phyloP scores from a whole-genome alignment of 2,888 invertebrate genomes.

The Folsomia manolachei region DNA sequence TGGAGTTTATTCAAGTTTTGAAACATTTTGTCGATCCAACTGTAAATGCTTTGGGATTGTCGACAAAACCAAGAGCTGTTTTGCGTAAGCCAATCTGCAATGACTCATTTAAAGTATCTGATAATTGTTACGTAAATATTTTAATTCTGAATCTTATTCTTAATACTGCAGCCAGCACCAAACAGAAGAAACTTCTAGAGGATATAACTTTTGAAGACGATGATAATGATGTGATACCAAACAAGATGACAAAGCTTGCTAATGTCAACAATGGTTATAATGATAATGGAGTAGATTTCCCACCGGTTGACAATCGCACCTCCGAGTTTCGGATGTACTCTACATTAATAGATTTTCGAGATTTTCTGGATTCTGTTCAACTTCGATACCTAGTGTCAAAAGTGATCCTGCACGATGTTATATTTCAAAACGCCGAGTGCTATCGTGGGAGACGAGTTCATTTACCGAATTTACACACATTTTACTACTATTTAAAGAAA shows the following conservation, averaged over 20 bases:
- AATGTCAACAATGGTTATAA: not conserved
- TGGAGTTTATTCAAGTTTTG: slow-evolving; percentile 22
- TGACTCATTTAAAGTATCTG: no score
- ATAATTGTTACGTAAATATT: no score
- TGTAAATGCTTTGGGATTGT: not conserved
- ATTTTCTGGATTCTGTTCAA: slow-evolving; percentile 1
- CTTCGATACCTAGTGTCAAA: not conserved
- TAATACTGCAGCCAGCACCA: not conserved
- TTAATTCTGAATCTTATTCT: not conserved
- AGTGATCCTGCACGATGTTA: slow-evolving; percentile 11
- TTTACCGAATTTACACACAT: not conserved
- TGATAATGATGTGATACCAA: not conserved
- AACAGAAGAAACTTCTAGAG: not conserved
- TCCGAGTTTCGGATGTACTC: not conserved
- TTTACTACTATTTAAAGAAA: not conserved
- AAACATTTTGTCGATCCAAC: slow-evolving; percentile 15
- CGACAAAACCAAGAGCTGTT: slow-evolving; percentile 8
- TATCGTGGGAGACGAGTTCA: not conserved
- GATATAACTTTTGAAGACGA: not conserved
- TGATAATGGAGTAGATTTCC: not conserved
- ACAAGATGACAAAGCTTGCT: no score
- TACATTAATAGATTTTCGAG: not conserved
- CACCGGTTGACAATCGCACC: not conserved
- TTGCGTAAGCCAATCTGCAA: not conserved
- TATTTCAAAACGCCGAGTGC: not conserved